Conservation (phyloP, 2,797 vertebrate species). For the Borostomias antarcticus region DNA sequence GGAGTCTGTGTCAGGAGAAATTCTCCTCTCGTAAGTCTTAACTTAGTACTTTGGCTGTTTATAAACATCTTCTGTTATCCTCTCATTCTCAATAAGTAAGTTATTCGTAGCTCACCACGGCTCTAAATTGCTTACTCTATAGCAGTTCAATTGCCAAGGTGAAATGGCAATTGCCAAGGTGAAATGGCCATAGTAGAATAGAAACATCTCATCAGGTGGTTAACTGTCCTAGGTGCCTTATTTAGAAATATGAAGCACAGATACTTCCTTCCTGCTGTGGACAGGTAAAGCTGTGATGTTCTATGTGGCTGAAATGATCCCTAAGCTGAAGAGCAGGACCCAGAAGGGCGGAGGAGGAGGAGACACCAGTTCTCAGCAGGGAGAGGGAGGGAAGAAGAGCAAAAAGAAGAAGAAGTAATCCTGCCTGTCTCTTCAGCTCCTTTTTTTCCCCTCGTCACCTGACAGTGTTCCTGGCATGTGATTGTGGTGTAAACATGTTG, state of each 20-base stretch:
- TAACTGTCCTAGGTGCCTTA: no score
- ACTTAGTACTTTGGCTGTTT: neutral
- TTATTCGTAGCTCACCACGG: no score
- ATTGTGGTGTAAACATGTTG: neutral
- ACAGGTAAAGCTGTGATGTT: conserved; percentile 92
- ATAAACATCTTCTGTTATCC: neutral
- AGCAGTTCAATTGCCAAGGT: no score
- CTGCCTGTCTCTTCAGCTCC: neutral
- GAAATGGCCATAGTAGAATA: no score
- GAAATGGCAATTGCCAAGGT: no score
- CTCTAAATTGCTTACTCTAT: no score
- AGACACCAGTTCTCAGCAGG: conserved; percentile 85
- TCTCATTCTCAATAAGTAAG: neutral
- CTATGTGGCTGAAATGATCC: conserved; percentile 94
- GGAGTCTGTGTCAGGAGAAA: conserved; percentile 85
- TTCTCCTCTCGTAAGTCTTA: conserved; percentile 86
- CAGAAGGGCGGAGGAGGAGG: conserved; percentile 86
- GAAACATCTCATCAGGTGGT: no score
- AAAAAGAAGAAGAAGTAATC: conserved; percentile 95
- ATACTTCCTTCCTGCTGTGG: no score
- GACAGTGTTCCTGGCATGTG: neutral
- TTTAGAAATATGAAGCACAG: no score
- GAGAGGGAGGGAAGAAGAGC: conserved; percentile 92
- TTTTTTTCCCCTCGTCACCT: neutral
- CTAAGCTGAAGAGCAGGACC: conserved; percentile 93